Evolutionary conservation across 2,113 vertebrate genomes (phyloP).

Genomic region (Genyomyrus donnyi): DNA sequence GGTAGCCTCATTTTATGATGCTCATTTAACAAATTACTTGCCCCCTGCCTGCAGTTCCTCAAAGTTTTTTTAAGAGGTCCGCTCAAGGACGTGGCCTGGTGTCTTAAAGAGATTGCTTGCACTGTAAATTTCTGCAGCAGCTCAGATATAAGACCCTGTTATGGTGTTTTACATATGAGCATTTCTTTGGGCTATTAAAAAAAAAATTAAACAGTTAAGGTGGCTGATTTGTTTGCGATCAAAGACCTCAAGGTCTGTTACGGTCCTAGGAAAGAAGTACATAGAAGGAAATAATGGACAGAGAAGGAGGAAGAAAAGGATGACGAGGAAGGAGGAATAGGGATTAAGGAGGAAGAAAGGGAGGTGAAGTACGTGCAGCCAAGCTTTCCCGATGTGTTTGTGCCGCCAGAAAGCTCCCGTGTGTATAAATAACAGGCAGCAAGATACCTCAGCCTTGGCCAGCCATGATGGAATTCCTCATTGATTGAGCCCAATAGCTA

Average conservation of each 20-base stretch:
- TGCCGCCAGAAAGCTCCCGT: background rate
- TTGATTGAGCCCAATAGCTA: conserved; percentile 56
- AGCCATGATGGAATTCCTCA: conserved; percentile 57
- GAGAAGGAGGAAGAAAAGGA: background rate
- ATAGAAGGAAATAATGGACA: background rate
- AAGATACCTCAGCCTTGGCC: conserved; percentile 55
- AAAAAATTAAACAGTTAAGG: background rate
- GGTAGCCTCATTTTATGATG: conserved; percentile 12
- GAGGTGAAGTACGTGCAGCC: background rate
- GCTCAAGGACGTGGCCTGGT: background rate
- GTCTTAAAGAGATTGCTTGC: background rate
- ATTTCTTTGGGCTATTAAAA: background rate
- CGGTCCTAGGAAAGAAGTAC: background rate
- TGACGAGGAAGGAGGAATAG: background rate
- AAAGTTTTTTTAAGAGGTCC: conserved; percentile 8
- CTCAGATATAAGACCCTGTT: background rate
- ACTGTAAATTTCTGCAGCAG: background rate
- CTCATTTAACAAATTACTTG: conserved; percentile 21
- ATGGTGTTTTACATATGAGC: background rate
- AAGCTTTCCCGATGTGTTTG: background rate
- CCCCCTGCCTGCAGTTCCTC: conserved; percentile 10
- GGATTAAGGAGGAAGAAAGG: background rate
- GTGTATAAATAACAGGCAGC: conserved; percentile 45
- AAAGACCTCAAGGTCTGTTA: background rate
- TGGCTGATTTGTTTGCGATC: background rate